Evolutionary conservation across 2,797 vertebrate genomes (phyloP), one percentile per base, ranked within the genome.

Genomic region (Dallia pectoralis): DNA sequence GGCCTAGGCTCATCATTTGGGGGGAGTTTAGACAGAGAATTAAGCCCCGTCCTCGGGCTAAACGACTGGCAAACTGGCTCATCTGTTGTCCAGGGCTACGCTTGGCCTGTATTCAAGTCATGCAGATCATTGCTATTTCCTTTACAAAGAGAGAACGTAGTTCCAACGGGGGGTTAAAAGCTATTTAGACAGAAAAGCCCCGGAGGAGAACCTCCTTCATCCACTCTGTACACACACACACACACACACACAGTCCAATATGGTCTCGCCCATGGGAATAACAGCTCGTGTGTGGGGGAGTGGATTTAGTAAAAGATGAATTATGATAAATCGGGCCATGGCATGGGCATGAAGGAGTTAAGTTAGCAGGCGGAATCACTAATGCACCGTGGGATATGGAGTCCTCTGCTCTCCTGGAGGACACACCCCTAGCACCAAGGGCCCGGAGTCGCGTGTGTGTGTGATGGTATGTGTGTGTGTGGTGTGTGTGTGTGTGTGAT

Each of bases 271-370:
- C 79, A 72, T 72, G 86, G 87, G 85, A 87, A 89, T 82, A 59
- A 85, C 0, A 5, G 32, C 48, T 5, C 7, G 51, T 48, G 30
- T 59, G 72, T 40, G 76, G 71, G 79, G 84, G 79, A 79, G 81
- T 78, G 81, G 86, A 81, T 83, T 74, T 83, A 82, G 80, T 85
- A 82, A 89, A 89, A 84, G 84, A 90, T 87, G 83, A 87, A 90
- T 91, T 89, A 91, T 89, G 85, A 90, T 90, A 91, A 91, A 88
- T 87, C 83, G 80, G 83, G 87, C 87, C 90, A 85, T 88, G 76
- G 89, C 87, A 89, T 80, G 80, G 84, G 87, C 87, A 89, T 90
- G 88, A 89, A 90, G 82, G 73, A 79, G 79, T 78, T 71, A 75
- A 79, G 86, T 85, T 88, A 89, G 81, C 71, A 80, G 79, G 79